Conservation (phyloP, 2,797 vertebrate genomes). For the Siniperca scherzeri region DNA sequence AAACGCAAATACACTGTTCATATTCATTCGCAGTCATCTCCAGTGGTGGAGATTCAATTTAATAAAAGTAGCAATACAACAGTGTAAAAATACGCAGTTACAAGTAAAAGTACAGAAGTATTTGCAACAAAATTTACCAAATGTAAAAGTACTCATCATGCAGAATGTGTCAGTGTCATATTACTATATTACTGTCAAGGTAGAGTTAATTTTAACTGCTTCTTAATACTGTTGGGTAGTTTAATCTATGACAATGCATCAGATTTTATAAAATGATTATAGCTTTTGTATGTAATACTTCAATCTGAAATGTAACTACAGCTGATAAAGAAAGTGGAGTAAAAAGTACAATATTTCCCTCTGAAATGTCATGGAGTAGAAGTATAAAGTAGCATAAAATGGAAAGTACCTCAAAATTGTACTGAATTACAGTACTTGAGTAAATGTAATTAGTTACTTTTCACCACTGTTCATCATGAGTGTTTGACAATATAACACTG, state of each 20-base stretch:
- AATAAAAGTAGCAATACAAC: conserved; percentile 2
- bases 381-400: conserved; percentile 2
- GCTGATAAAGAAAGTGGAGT: background rate
- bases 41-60: background rate
- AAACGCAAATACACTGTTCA: conserved; percentile 30
- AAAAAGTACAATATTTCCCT: background rate
- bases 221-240: background rate
- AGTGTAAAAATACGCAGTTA: conserved; percentile 16
- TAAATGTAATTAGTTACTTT: conserved; percentile 20
- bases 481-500: background rate
- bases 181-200: background rate
- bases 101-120: conserved; percentile 15
- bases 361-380: background rate
- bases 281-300: background rate
- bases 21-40: conserved; percentile 13
- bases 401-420: background rate
- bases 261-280: background rate
- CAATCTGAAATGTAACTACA: background rate
- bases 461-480: background rate
- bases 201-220: background rate
- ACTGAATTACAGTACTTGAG: background rate
- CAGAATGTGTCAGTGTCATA: background rate
- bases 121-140: background rate
- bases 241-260: background rate
- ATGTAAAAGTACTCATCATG: background rate